Conservation (phyloP, 2,797 vertebrate genomes). For the Chelmon rostratus region DNA sequence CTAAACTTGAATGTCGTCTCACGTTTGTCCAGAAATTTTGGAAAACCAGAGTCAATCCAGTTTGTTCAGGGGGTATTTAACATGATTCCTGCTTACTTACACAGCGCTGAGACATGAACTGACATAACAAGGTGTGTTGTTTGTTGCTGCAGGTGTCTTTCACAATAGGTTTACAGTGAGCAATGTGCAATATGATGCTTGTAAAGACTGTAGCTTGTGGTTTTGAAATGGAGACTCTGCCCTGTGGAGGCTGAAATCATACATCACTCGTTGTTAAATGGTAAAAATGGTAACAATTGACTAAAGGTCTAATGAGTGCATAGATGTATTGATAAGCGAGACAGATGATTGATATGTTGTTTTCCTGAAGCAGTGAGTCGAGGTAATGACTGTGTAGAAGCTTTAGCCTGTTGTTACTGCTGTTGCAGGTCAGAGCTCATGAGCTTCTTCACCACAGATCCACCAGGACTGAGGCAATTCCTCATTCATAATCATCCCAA, state of each 20-base stretch:
- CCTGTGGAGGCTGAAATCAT: not conserved
- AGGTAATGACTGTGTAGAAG: not conserved
- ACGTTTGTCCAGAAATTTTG: not conserved
- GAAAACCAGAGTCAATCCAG: not conserved
- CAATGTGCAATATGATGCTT: conserved; percentile 8
- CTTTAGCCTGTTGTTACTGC: not conserved
- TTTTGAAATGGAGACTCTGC: conserved; percentile 1
- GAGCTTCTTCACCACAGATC: not conserved
- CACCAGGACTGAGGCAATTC: conserved; percentile 4
- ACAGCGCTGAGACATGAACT: not conserved
- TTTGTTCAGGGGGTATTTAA: not conserved
- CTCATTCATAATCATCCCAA: not conserved
- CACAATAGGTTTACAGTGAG: conserved; percentile 38
- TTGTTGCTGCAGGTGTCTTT: conserved; percentile 37
- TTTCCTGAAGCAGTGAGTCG: not conserved
- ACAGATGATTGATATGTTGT: not conserved
- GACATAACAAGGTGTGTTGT: conserved; percentile 45
- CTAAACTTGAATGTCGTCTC: not conserved
- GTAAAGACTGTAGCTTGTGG: not conserved
- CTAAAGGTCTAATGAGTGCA: not conserved
- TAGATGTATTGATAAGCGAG: not conserved
- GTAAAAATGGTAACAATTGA: not conserved
- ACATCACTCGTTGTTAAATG: not conserved
- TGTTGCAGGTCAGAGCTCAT: not conserved
- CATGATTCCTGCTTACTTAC: not conserved